A percentile compares a stretch with the other conserved stretches of the same genome.
phyloP scores from a whole-genome alignment of 2,888 invertebrate species.

The Schrankia costaestrigalis region DNA sequence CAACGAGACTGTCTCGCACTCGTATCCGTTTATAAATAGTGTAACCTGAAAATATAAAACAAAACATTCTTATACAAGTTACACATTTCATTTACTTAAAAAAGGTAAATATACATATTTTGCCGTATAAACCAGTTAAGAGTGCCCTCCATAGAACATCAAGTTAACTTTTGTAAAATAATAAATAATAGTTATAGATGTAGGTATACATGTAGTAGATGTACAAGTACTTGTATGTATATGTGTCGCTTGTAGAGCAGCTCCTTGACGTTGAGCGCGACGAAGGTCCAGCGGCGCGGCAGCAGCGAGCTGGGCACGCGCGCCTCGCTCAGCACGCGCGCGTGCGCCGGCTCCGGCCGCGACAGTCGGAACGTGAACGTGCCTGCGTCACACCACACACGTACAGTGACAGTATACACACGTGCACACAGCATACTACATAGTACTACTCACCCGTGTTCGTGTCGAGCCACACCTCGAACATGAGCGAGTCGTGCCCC shows the following conservation, averaged over 20 bases:
- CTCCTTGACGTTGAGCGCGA: slow-evolving; percentile 81
- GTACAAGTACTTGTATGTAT: slow-evolving; percentile 79
- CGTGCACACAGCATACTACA: too few species aligned
- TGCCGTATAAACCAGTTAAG: too few species aligned
- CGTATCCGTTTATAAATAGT: slow-evolving; percentile 81
- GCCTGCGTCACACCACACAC: too few species aligned
- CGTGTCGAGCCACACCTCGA: slow-evolving; percentile 82
- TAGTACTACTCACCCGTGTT: slow-evolving; percentile 43
- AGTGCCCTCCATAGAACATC: too few species aligned
- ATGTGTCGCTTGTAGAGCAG: slow-evolving; percentile 77
- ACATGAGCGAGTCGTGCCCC: slow-evolving; percentile 82
- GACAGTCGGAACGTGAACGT: slow-evolving; percentile 39
- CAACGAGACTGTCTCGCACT: slow-evolving; percentile 77
- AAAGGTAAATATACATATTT: too few species aligned
- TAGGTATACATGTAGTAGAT: too few species aligned
- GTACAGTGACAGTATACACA: background rate
- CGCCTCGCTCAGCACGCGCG: slow-evolving; percentile 75
- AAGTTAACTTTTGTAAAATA: too few species aligned
- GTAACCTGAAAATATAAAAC: slow-evolving; percentile 61
- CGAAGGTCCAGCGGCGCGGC: slow-evolving; percentile 76
- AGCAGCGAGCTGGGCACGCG: slow-evolving; percentile 65
- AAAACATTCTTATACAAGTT: too few species aligned
- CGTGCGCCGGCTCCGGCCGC: slow-evolving; percentile 72
- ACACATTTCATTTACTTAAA: too few species aligned
- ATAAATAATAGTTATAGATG: too few species aligned